Conservation (phyloP, 2,797 vertebrate species). For the Octomys mimax region DNA sequence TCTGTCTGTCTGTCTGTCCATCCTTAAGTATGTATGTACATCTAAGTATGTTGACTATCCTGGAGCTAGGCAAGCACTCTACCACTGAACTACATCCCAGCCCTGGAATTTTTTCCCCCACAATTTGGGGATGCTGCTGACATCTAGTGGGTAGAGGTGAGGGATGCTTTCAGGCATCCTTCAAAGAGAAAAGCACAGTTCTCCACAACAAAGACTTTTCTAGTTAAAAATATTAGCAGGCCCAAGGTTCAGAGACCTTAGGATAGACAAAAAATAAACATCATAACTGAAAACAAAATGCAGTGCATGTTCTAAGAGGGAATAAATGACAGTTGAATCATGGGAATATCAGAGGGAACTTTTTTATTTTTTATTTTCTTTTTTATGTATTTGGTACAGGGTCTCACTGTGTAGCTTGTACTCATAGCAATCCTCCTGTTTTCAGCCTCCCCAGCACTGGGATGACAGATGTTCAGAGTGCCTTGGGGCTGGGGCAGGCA, state of each 20-base stretch:
- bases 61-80: background rate
- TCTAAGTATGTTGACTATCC: background rate
- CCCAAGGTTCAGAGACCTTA: background rate
- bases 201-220: background rate
- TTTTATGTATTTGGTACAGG: no score
- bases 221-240: background rate
- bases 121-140: constrained; percentile 15
- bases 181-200: background rate
- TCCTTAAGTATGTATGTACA: background rate
- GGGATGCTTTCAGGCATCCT: constrained; percentile 2
- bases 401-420: no score
- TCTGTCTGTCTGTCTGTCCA: background rate
- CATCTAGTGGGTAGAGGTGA: constrained; percentile 43
- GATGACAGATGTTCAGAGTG: no score
- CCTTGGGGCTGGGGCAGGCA: no score
- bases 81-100: background rate
- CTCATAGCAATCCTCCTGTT: no score
- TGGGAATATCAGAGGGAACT: background rate
- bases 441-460: no score
- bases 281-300: constrained; percentile 39
- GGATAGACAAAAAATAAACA: constrained; percentile 44
- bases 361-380: background rate
- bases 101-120: background rate
- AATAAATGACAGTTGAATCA: constrained; percentile 12
- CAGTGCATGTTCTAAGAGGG: background rate